phyloP scores from a whole-genome alignment of 2,113 vertebrate genomes.

The Trematocara nigrifrons region DNA sequence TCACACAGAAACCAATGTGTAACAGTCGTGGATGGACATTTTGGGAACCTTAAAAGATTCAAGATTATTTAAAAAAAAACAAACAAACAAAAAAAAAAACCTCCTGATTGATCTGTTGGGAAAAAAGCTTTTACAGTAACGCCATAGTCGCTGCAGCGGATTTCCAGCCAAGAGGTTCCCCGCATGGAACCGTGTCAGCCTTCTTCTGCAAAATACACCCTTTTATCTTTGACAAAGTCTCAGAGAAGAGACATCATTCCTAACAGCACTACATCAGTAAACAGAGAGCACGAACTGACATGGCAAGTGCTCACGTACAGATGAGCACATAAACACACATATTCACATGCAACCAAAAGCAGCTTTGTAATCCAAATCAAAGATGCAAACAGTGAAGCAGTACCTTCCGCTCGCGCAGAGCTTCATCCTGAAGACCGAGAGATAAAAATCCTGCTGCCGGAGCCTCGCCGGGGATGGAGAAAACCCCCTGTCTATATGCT shows the following conservation, averaged over 20 bases:
- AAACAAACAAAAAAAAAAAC: rapidly evolving
- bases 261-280: slow-evolving; percentile 15
- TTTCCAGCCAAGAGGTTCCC: slow-evolving; percentile 3
- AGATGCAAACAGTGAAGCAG: slow-evolving; percentile 34
- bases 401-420: slow-evolving; percentile 68
- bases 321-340: not conserved
- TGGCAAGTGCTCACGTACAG: slow-evolving; percentile 19
- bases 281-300: slow-evolving; percentile 24
- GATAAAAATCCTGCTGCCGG: slow-evolving; percentile 42
- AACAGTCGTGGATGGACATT: not conserved
- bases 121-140: slow-evolving; percentile 6
- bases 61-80: not conserved
- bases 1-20: not conserved
- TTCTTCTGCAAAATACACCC: not conserved
- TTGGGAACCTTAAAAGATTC: not conserved
- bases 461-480: slow-evolving; percentile 35
- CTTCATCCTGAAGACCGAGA: slow-evolving; percentile 57
- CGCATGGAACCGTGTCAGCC: not conserved
- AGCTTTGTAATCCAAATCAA: slow-evolving; percentile 34
- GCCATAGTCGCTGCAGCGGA: slow-evolving; percentile 13
- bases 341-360: not conserved
- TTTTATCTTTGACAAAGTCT: slow-evolving; percentile 34
- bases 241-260: not conserved
- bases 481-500: slow-evolving; percentile 35
- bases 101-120: not conserved